These are phyloP conservation scores for Sceliomorpha sp. DNA, from an alignment of 2,888 invertebrate genomes.

Conservation along the genomic window DNA sequence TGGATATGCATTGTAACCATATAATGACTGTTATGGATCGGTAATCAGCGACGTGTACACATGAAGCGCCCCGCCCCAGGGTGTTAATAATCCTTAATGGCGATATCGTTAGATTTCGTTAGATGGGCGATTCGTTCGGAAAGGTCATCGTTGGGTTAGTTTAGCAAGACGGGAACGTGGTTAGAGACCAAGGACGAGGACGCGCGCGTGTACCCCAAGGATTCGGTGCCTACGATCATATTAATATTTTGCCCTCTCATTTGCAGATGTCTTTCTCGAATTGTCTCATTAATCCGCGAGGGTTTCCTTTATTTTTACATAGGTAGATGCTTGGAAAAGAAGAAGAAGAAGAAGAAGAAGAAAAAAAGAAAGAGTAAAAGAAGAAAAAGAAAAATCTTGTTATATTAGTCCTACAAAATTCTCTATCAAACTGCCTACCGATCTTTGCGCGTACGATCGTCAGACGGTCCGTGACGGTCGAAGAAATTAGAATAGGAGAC, in stretches of 20 bases:
- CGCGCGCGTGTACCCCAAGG: constrained; percentile 63
- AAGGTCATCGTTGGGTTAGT: constrained; percentile 27
- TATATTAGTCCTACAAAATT: constrained; percentile 76
- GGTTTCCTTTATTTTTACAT: constrained; percentile 61
- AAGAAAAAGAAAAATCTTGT: constrained; percentile 59
- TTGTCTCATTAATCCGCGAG: constrained; percentile 67
- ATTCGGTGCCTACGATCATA: constrained; percentile 72
- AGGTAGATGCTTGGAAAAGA: constrained; percentile 11
- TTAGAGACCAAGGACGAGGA: constrained; percentile 67
- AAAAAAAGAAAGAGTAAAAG: constrained; percentile 13
- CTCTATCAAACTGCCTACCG: constrained; percentile 28
- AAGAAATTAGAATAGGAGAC: constrained; percentile 46
- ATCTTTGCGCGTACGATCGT: not conserved
- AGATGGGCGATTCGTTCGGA: constrained; percentile 30
- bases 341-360: constrained; percentile 24
- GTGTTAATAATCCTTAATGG: constrained; percentile 24
- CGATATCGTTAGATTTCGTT: too few species aligned
- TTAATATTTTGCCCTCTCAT: constrained; percentile 81
- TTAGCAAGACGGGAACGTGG: constrained; percentile 45
- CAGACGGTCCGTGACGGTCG: constrained; percentile 5
- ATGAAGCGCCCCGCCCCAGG: constrained; percentile 63
- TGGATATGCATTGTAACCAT: constrained; percentile 29
- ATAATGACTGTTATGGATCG: constrained; percentile 18
- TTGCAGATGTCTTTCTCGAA: constrained; percentile 69
- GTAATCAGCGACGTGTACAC: constrained; percentile 58